Conservation (phyloP, 2,797 vertebrate genomes). For the Erithacus rubecula region DNA sequence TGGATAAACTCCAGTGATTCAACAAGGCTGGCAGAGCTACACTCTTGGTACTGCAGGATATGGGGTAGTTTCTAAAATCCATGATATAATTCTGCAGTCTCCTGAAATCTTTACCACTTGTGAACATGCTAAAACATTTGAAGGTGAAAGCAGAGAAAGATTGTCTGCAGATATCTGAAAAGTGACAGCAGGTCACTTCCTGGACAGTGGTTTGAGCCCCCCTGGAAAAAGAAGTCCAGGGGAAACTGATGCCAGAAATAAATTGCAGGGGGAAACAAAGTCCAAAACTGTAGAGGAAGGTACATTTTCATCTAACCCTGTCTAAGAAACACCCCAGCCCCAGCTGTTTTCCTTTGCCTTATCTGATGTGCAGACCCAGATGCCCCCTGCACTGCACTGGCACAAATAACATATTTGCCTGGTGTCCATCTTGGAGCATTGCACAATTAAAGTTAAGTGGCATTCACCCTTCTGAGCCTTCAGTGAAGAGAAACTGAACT, state of each 20-base stretch:
- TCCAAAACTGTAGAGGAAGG: neutral
- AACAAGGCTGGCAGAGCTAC: neutral
- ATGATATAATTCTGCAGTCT: neutral
- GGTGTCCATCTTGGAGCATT: neutral
- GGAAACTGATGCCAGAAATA: neutral
- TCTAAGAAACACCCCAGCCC: neutral
- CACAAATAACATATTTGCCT: neutral
- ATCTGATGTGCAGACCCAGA: neutral
- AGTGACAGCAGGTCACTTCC: neutral
- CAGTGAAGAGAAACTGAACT: neutral
- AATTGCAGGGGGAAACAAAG: neutral
- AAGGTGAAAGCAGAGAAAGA: neutral
- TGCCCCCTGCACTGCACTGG: neutral
- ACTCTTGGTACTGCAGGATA: neutral
- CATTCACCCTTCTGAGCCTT: neutral
- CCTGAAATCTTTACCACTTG: neutral
- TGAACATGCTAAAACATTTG: neutral
- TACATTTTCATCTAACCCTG: neutral
- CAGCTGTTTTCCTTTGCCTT: neutral
- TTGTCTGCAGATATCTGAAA: neutral
- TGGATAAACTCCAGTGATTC: neutral
- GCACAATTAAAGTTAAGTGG: neutral
- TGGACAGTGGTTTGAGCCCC: neutral
- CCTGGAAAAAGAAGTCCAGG: neutral
- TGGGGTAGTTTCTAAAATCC: neutral